A percentile compares a stretch with the other conserved stretches of the same genome.
phyloP scores from a whole-genome alignment of 2,888 invertebrate species.

The Callinectes sapidus region DNA sequence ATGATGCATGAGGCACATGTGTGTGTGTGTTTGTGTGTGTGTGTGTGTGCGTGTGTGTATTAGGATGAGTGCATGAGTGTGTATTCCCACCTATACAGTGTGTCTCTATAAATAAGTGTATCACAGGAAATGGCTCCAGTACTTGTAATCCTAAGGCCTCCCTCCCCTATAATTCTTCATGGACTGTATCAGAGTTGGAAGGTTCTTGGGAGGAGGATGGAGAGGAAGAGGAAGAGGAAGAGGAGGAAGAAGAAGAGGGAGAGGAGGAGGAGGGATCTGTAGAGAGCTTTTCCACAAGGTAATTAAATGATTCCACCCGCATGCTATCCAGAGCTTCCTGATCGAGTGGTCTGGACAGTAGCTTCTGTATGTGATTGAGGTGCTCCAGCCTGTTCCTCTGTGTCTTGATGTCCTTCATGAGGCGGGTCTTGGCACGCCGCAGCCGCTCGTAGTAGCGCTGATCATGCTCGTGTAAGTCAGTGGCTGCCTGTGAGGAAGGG shows the following conservation, averaged over 20 bases:
- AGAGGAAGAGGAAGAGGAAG: background rate
- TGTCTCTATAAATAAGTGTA: conserved; percentile 1
- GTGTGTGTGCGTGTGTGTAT: background rate
- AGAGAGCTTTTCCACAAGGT: conserved; percentile 40
- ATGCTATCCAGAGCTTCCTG: conserved; percentile 28
- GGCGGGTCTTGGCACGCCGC: background rate
- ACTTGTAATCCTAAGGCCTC: background rate
- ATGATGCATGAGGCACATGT: background rate
- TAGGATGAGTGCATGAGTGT: background rate
- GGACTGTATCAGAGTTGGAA: background rate
- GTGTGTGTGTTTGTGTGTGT: background rate
- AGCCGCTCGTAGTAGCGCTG: conserved; percentile 42
- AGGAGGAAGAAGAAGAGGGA: background rate
- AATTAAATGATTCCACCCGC: conserved; percentile 45
- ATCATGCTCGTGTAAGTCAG: background rate
- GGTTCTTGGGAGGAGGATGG: background rate
- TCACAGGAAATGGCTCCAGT: conserved; percentile 50
- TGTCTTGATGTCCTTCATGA: conserved; percentile 45
- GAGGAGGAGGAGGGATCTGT: background rate
- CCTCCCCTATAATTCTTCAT: conserved; percentile 48
- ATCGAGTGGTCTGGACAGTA: conserved; percentile 40
- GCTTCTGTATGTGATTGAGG: conserved; percentile 49
- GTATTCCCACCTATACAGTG: conserved; percentile 13
- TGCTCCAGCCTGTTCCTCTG: conserved; percentile 49
- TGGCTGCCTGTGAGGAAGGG: background rate